Evolutionary conservation across 2,797 vertebrate genomes (phyloP).

Genomic region (Salmo trutta): DNA sequence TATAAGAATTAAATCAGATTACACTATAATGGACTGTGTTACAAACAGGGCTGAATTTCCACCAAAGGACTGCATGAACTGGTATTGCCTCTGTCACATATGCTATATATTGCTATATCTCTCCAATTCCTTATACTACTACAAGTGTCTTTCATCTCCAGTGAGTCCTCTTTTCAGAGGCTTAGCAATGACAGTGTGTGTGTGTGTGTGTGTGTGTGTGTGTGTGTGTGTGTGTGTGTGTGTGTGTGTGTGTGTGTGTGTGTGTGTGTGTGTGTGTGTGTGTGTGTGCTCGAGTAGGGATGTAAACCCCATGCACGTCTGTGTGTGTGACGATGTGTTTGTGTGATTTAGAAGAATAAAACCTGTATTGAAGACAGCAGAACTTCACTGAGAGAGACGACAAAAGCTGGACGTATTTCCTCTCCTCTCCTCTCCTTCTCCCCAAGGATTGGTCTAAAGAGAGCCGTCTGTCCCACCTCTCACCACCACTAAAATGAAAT

Average conservation of each 20-base stretch:
- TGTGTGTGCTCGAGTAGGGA: background rate
- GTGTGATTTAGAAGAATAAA: slow-evolving; percentile 2
- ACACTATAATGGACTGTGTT: background rate
- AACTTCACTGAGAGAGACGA: background rate
- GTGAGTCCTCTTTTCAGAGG: slow-evolving; percentile 34
- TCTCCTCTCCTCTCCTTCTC: slow-evolving; percentile 29
- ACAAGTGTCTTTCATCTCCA: background rate
- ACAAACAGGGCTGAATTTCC: background rate
- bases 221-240: no score
- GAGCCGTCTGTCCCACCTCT: slow-evolving; percentile 43
- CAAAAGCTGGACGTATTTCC: slow-evolving; percentile 40
- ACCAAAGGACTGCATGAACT: background rate
- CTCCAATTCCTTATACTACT: background rate
- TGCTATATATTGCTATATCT: background rate
- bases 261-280: background rate
- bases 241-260: slow-evolving; percentile 5
- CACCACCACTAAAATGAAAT: slow-evolving; percentile 52
- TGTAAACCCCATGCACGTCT: background rate
- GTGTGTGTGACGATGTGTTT: background rate
- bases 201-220: slow-evolving; percentile 1
- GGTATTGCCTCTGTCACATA: background rate
- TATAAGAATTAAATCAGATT: background rate
- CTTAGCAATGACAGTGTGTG: slow-evolving; percentile 22
- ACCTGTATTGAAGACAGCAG: background rate
- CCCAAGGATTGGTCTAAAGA: slow-evolving; percentile 35